Percentiles rank a stretch among this genome's conserved stretches.
These are phyloP conservation scores for Orius insidiosus DNA, from an alignment of 1,140 invertebrate genomes.

Conservation along the genomic window DNA sequence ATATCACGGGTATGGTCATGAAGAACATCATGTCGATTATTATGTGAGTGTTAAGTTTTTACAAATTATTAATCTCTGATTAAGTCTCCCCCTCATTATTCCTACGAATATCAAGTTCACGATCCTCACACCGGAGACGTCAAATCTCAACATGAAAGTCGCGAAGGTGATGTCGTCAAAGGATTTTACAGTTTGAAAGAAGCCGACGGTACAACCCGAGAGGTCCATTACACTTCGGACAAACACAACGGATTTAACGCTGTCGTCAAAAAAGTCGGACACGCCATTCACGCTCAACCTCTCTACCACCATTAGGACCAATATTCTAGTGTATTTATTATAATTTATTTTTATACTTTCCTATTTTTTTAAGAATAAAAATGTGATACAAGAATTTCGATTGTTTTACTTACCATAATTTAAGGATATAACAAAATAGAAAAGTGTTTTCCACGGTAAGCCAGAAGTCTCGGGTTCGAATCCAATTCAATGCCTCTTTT, in stretches of 20 bases:
- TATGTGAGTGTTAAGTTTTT: neutral
- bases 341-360: no score
- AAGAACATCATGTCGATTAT: neutral
- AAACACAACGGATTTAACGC: conserved; percentile 16
- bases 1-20: neutral
- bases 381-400: no score
- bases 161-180: conserved; percentile 15
- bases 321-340: no score
- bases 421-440: no score
- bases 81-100: conserved; percentile 15
- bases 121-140: conserved; percentile 17
- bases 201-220: conserved; percentile 16
- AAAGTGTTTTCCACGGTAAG: no score
- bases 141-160: conserved; percentile 15
- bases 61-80: neutral
- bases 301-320: neutral
- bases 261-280: conserved; percentile 4
- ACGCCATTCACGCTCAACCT: neutral
- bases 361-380: no score
- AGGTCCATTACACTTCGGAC: conserved; percentile 19
- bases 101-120: conserved; percentile 17
- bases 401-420: no score
- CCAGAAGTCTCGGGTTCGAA: no score
- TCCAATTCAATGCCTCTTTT: no score
- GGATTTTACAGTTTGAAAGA: conserved; percentile 17